These are phyloP conservation scores for Drosophila setifemur DNA, from an alignment of 1,140 invertebrate species.

Conservation along the genomic window DNA sequence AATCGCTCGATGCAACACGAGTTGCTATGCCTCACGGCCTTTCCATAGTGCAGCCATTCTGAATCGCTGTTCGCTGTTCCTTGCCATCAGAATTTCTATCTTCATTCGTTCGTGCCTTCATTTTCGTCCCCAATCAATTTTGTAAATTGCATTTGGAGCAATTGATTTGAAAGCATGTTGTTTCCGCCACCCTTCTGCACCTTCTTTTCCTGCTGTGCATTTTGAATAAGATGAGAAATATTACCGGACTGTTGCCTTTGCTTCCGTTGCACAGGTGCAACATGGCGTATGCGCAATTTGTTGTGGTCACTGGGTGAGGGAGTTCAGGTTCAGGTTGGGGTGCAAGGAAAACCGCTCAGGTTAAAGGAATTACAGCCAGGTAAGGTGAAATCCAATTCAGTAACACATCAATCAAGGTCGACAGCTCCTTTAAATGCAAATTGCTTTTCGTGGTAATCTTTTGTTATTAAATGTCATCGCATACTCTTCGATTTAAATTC, in stretches of 20 bases:
- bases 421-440: neutral
- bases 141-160: conserved; percentile 69
- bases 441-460: neutral
- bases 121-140: conserved; percentile 67
- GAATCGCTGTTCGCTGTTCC: neutral
- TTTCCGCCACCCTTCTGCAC: neutral
- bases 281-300: conserved; percentile 42
- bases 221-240: conserved; percentile 47
- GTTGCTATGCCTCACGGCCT: conserved; percentile 45
- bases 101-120: conserved; percentile 17
- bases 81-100: conserved; percentile 2
- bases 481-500: neutral
- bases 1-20: conserved; percentile 44
- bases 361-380: conserved; percentile 44
- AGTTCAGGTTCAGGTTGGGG: neutral
- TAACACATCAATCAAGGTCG: no score
- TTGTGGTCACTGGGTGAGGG: conserved; percentile 38
- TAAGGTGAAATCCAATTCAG: no score
- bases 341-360: conserved; percentile 5
- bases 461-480: neutral
- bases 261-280: conserved; percentile 14
- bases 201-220: conserved; percentile 9
- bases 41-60: conserved; percentile 8
- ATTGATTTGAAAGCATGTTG: conserved; percentile 66
- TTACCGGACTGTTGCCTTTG: conserved; percentile 27